These are phyloP conservation scores for Andricus quercusramuli DNA, from an alignment of 2,888 invertebrate species.

Conservation along the genomic window DNA sequence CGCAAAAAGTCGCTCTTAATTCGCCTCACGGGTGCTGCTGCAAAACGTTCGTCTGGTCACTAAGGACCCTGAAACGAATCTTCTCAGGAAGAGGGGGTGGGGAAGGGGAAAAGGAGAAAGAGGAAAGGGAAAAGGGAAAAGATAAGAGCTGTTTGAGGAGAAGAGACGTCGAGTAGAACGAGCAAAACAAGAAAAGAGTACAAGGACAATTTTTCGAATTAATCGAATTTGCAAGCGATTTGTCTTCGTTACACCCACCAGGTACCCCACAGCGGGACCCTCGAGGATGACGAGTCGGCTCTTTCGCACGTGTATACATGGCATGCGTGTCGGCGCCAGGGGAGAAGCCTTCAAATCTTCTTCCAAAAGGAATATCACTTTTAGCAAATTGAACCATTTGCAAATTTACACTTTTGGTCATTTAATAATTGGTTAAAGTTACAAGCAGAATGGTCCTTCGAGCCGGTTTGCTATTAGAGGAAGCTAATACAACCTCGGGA, in stretches of 20 bases:
- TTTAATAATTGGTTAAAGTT: too few species aligned
- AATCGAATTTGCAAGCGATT: conserved; percentile 73
- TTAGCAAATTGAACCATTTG: neutral
- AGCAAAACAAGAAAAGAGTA: conserved; percentile 28
- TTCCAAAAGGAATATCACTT: neutral
- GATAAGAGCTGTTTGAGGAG: conserved; percentile 26
- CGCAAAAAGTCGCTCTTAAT: conserved; percentile 36
- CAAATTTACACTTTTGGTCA: neutral
- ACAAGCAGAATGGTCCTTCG: too few species aligned
- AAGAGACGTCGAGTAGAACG: conserved; percentile 25
- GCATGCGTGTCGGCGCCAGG: conserved; percentile 35
- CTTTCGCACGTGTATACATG: conserved; percentile 45
- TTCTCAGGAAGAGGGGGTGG: conserved; percentile 34
- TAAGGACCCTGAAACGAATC: conserved; percentile 32
- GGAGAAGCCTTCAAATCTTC: neutral
- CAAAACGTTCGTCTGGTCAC: conserved; percentile 39
- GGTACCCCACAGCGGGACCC: conserved; percentile 67
- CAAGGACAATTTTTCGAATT: conserved; percentile 55
- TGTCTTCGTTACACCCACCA: conserved; percentile 77
- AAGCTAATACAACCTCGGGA: too few species aligned
- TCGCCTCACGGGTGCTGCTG: conserved; percentile 39
- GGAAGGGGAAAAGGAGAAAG: conserved; percentile 43
- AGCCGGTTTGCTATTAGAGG: too few species aligned
- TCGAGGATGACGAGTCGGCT: conserved; percentile 59
- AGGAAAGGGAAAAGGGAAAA: conserved; percentile 37